Evolutionary conservation across 2,888 invertebrate genomes (phyloP).

Genomic region (Augochlorella aurata): DNA sequence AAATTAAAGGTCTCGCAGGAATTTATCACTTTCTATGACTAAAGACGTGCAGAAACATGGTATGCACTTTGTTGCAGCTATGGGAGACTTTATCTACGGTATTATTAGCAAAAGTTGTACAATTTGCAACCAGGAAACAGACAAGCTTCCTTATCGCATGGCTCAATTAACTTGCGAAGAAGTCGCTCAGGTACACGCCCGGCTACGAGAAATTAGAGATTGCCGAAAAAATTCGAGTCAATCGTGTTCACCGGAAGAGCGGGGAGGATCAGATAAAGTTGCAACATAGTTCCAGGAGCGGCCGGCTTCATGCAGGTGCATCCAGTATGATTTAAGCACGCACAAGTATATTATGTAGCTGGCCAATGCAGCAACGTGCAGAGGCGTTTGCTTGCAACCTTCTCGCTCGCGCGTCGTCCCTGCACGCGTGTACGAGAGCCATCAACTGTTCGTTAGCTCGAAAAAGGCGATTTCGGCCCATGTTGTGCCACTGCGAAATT

Average conservation of each 20-base stretch:
- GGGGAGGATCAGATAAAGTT: constrained; percentile 9
- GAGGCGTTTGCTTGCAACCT: neutral
- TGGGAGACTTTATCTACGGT: neutral
- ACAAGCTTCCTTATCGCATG: constrained; percentile 5
- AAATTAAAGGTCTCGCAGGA: neutral
- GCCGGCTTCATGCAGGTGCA: neutral
- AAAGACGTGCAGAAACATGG: neutral
- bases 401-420: neutral
- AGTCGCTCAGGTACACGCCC: constrained; percentile 15
- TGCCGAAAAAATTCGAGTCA: neutral
- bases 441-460: neutral
- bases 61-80: neutral
- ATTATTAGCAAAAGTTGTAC: constrained; percentile 19
- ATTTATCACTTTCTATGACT: neutral
- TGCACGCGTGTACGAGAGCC: neutral
- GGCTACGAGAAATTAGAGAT: neutral
- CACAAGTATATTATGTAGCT: too few relatives aligned
- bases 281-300: neutral
- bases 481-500: neutral
- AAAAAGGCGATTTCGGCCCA: neutral
- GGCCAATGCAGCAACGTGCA: neutral
- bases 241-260: neutral
- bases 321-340: constrained; percentile 1
- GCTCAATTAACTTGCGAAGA: constrained; percentile 53
- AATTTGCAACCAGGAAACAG: constrained; percentile 34